Evolutionary conservation across 2,797 vertebrate genomes (phyloP).

Genomic region (Nyctalus aviator): DNA sequence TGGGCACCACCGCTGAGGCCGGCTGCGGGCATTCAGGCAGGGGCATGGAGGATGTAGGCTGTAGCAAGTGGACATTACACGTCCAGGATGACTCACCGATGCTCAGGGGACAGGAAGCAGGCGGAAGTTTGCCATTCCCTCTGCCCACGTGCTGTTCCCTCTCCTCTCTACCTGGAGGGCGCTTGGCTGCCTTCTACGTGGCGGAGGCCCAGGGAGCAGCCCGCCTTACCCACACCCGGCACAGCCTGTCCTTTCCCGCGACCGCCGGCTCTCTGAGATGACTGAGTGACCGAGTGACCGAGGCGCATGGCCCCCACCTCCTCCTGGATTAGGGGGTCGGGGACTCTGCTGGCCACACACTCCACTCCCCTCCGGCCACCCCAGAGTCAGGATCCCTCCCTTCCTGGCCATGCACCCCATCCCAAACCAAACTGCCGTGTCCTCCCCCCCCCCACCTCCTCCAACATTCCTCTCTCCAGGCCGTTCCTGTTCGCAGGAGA

Average conservation of each 20-base stretch:
- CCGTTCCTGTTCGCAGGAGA: neutral
- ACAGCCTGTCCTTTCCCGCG: neutral
- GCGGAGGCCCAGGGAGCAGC: neutral
- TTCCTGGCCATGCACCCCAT: neutral
- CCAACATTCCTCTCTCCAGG: neutral
- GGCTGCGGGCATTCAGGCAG: accelerated
- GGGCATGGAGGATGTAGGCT: too few relatives aligned
- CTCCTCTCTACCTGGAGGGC: neutral
- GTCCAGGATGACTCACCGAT: neutral
- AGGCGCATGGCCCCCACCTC: neutral
- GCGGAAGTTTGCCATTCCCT: too few relatives aligned
- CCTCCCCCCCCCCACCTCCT: neutral
- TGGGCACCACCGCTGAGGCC: neutral
- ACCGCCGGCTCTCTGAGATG: neutral
- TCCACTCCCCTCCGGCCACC: accelerated
- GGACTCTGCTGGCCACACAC: neutral
- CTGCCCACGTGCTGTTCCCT: neutral
- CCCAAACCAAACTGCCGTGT: neutral
- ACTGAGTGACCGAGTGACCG: accelerated
- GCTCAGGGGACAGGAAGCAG: neutral
- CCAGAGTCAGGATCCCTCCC: neutral
- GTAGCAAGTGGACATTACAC: too few relatives aligned
- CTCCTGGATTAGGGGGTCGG: accelerated
- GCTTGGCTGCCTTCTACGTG: neutral
- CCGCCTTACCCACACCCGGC: accelerated